phyloP scores from a whole-genome alignment of 2,888 invertebrate species.

The Lypha dubia region DNA sequence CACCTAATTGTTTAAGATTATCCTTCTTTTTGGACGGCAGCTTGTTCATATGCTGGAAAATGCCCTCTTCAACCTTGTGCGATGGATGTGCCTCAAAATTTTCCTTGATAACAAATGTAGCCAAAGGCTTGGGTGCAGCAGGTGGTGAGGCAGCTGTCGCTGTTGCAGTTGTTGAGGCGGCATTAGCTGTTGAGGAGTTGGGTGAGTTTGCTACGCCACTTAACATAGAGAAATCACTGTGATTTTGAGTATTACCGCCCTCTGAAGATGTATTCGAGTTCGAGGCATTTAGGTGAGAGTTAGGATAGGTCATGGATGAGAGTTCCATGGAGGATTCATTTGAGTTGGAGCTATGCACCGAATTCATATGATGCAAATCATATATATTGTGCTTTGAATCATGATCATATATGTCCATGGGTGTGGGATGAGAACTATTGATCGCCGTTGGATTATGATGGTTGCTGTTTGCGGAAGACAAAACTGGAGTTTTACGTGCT shows the following conservation, averaged over 20 bases:
- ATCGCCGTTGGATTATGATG: slow-evolving; percentile 75
- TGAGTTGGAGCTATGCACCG: slow-evolving; percentile 79
- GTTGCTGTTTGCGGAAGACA: slow-evolving; percentile 79
- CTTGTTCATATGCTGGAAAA: slow-evolving; percentile 83
- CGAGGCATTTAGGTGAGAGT: slow-evolving; percentile 81
- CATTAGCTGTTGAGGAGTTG: slow-evolving; percentile 32
- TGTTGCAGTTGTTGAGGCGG: slow-evolving; percentile 25
- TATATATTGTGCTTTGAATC: slow-evolving; percentile 82
- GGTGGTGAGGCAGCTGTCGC: slow-evolving; percentile 72
- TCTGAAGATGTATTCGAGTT: slow-evolving; percentile 83
- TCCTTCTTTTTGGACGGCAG: slow-evolving; percentile 83
- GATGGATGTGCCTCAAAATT: slow-evolving; percentile 83
- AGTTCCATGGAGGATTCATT: slow-evolving; percentile 81
- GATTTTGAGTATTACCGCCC: slow-evolving; percentile 78
- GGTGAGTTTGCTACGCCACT: slow-evolving; percentile 60
- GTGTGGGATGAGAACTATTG: slow-evolving; percentile 78
- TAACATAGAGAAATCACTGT: slow-evolving; percentile 77
- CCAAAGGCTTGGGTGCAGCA: slow-evolving; percentile 80
- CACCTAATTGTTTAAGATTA: slow-evolving; percentile 82
- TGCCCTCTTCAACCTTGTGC: slow-evolving; percentile 83
- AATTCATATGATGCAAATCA: slow-evolving; percentile 81
- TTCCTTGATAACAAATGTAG: slow-evolving; percentile 81
- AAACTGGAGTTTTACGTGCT: slow-evolving; percentile 75
- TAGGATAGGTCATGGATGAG: slow-evolving; percentile 79
- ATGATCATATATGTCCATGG: slow-evolving; percentile 81